Evolutionary conservation across 2,113 vertebrate genomes (phyloP), one percentile per base, ranked within the genome.

Genomic region (Lepus timidus): DNA sequence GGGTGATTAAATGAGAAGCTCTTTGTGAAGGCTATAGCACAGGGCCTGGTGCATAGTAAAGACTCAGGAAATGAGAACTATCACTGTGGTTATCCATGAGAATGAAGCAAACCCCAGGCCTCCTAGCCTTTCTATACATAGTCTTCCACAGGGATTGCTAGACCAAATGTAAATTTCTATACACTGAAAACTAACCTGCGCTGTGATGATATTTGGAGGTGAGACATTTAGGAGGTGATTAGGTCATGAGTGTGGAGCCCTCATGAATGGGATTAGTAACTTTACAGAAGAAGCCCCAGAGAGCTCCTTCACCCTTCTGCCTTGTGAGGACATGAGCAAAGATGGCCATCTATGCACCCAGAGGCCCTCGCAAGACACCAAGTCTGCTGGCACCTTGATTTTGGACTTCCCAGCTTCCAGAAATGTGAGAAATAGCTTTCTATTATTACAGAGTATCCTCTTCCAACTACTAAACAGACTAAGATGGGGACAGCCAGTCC

Each of bases 1-100:
- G 14, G 36, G 65, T 93, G 36, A 68, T 33, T 75, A 82, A 51
- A 68, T 76, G 79, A 96, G 22, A 33, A n/a, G 62, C 84, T 33
- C 62, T 78, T 85, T 82, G 12, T 62, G 73, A 84, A 92, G 31
- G 51, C 49, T 17, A 39, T 70, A 68, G 55, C 51, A 71, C 19
- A 81, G 70, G 31, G 9, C 29, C 51, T 81, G 9, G 19, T 7
- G 74, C n/a, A 78, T 6, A 82, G 65, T 79, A 68, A 91, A 85
- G 23, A 70, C 14, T 84, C 49, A 90, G 61, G 52, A 96, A 82
- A 79, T 7, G 9, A 65, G 33, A 78, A 6, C 14, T 70, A 52
- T 25, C 31, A 10, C 27, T 78, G 4, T 19, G 17, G 17, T 31
- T n/a, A 61, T 31, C 23, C n/a, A 17, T 49, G 7, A 93, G 31